A percentile compares a stretch with the other conserved stretches of the same genome.
These are phyloP conservation scores for Rachycentron canadum DNA, from an alignment of 2,797 vertebrate genomes.

Conservation along the genomic window DNA sequence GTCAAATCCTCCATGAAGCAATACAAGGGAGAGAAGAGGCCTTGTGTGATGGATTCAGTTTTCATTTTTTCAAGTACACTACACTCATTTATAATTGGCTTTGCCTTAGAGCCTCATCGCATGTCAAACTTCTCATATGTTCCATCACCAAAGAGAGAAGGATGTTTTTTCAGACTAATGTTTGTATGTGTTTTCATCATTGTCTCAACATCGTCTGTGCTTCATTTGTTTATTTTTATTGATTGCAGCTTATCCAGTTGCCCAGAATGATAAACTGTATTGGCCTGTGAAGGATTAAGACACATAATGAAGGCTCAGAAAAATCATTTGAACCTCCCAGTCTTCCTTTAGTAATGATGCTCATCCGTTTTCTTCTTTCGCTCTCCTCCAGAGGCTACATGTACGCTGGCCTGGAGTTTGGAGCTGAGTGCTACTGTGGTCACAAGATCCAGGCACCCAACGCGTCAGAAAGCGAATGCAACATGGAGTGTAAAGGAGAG, in stretches of 20 bases:
- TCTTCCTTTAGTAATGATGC: slow-evolving; percentile 8
- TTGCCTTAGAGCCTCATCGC: slow-evolving; percentile 33
- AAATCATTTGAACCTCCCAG: slow-evolving; percentile 8
- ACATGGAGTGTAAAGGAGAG: slow-evolving; percentile 97
- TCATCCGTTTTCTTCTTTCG: slow-evolving; percentile 5
- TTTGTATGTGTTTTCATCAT: slow-evolving; percentile 32
- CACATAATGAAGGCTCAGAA: slow-evolving; percentile 33
- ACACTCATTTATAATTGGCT: slow-evolving; percentile 53
- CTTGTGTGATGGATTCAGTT: slow-evolving; percentile 43
- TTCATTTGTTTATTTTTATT: slow-evolving; percentile 43
- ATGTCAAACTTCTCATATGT: slow-evolving; percentile 24
- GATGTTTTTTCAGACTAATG: slow-evolving; percentile 22
- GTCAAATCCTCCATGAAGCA: slow-evolving; percentile 51
- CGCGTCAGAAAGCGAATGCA: slow-evolving; percentile 91
- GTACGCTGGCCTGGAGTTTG: slow-evolving; percentile 96
- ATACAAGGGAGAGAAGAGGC: slow-evolving; percentile 25
- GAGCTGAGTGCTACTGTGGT: slow-evolving; percentile 97
- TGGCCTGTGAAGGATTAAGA: slow-evolving; percentile 44
- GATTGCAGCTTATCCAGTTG: slow-evolving; percentile 39
- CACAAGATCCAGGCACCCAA: slow-evolving; percentile 95
- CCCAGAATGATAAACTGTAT: slow-evolving; percentile 26
- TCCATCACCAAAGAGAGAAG: slow-evolving; percentile 19
- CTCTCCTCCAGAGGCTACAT: slow-evolving; percentile 90
- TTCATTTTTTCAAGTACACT: slow-evolving; percentile 17
- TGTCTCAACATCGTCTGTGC: slow-evolving; percentile 23